Evolutionary conservation across 2,797 vertebrate species (phyloP).

Genomic region (Tenualosa ilisha): DNA sequence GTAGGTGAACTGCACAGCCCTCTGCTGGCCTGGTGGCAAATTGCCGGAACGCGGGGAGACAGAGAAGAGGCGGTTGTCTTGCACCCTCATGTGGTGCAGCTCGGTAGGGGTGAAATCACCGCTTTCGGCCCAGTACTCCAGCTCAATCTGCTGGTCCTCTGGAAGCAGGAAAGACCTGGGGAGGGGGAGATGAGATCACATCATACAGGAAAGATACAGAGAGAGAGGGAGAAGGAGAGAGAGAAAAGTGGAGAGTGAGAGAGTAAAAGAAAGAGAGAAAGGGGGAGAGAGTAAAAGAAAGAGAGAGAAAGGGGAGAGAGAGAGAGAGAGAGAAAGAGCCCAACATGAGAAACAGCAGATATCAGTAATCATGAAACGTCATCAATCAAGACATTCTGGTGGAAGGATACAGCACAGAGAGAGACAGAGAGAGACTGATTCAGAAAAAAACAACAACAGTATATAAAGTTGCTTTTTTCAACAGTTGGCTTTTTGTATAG

Average conservation of each 20-base stretch:
- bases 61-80: slow-evolving; percentile 82
- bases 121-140: slow-evolving; percentile 84
- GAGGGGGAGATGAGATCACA: background rate
- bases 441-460: background rate
- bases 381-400: too few relatives aligned
- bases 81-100: slow-evolving; percentile 84
- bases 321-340: too few relatives aligned
- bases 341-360: too few relatives aligned
- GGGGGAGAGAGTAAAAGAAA: background rate
- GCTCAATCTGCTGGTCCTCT: slow-evolving; percentile 84
- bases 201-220: background rate
- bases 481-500: too few relatives aligned
- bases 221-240: background rate
- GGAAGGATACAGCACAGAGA: too few relatives aligned
- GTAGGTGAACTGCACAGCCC: slow-evolving; percentile 80
- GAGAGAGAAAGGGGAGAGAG: background rate
- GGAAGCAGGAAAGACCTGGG: slow-evolving; percentile 90
- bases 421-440: too few relatives aligned
- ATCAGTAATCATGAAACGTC: too few relatives aligned
- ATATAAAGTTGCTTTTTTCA: too few relatives aligned
- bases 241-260: background rate
- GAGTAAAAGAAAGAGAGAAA: background rate
- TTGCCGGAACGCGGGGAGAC: slow-evolving; percentile 81
- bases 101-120: slow-evolving; percentile 76
- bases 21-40: slow-evolving; percentile 81